A percentile compares a stretch with the other conserved stretches of the same genome.
Evolutionary conservation across 2,888 invertebrate species (phyloP).

Genomic region (Steromphala cineraria): DNA sequence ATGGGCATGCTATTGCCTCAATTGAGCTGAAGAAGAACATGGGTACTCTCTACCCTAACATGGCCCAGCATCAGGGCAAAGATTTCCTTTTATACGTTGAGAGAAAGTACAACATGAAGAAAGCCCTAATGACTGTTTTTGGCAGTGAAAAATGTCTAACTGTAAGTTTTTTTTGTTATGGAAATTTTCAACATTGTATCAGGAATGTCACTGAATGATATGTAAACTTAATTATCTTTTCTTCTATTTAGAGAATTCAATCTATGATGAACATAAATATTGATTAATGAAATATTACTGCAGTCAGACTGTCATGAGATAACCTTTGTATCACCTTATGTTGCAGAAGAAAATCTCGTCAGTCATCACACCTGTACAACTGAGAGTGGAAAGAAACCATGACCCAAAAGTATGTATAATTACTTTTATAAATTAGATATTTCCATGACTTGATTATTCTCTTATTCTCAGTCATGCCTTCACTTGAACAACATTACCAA

Average conservation of each 20-base stretch:
- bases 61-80: neutral
- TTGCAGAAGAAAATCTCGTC: conserved; percentile 32
- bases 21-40: neutral
- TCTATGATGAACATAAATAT: no score
- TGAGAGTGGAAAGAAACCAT: neutral
- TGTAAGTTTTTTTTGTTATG: neutral
- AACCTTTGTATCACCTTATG: neutral
- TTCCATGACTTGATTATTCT: no score
- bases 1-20: neutral
- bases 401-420: neutral
- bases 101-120: neutral
- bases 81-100: neutral
- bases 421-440: no score
- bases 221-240: no score
- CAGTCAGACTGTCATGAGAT: no score
- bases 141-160: neutral
- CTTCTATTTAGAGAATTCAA: no score
- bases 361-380: conserved; percentile 23
- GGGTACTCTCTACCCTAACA: neutral
- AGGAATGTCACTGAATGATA: no score
- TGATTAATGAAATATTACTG: no score
- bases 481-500: no score
- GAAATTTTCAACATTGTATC: no score
- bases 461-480: no score
- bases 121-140: neutral